Conservation (phyloP, 2,797 vertebrate species). For the Thalassophryne amazonica region DNA sequence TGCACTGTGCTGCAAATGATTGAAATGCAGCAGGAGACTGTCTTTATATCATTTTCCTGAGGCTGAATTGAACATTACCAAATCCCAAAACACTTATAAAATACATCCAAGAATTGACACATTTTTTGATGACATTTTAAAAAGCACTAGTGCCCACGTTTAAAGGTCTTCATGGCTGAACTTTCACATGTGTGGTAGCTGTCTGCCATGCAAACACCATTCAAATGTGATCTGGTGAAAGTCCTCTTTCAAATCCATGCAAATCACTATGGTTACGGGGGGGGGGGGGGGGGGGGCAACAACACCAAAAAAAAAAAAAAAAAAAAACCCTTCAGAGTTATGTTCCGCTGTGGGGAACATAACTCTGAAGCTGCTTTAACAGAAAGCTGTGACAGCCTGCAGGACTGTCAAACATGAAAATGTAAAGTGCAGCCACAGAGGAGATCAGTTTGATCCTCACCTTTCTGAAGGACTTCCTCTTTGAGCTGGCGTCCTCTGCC, state of each 20-base stretch:
- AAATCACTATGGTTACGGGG: constrained; percentile 59
- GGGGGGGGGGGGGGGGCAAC: no score
- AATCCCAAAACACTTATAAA: no score
- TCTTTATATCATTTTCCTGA: no score
- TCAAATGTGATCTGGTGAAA: constrained; percentile 72
- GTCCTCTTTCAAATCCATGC: constrained; percentile 75
- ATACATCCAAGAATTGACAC: no score
- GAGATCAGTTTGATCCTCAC: constrained; percentile 50
- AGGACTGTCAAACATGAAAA: not conserved
- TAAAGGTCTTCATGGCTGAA: not conserved
- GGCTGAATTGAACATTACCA: no score
- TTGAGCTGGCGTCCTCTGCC: constrained; percentile 62
- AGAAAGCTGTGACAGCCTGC: no score
- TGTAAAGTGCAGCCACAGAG: not conserved
- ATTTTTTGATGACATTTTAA: not conserved
- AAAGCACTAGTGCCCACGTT: not conserved
- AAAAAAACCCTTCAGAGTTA: no score
- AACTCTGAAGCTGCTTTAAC: no score
- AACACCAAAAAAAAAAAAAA: no score
- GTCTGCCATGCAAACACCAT: constrained; percentile 74
- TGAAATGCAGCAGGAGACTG: no score
- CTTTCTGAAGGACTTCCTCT: constrained; percentile 70
- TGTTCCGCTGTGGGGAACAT: no score
- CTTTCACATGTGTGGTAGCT: constrained; percentile 41
- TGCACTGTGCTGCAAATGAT: no score